Evolutionary conservation across 2,113 vertebrate species (phyloP).

Genomic region (Saguinus midas): DNA sequence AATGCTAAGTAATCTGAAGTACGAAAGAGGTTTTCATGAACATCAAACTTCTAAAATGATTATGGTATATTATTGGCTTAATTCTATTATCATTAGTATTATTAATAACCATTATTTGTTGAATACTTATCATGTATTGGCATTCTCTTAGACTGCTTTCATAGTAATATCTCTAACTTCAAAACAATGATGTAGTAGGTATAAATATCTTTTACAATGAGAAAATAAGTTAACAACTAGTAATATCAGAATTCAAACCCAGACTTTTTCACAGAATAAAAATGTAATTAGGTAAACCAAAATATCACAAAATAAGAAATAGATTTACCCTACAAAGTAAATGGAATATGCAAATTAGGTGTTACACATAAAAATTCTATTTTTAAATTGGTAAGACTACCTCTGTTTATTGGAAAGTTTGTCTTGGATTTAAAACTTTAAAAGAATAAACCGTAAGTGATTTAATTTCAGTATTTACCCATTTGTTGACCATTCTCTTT

Average conservation of each 20-base stretch:
- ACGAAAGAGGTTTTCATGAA: neutral
- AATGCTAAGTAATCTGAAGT: neutral
- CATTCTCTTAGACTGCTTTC: neutral
- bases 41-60: neutral
- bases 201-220: neutral
- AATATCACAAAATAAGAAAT: constrained; percentile 4
- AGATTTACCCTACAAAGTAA: neutral
- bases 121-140: neutral
- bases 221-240: neutral
- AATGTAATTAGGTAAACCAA: neutral
- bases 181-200: neutral
- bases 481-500: neutral
- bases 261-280: neutral
- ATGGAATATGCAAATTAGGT: neutral
- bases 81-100: neutral
- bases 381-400: neutral
- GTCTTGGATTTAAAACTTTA: neutral
- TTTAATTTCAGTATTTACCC: neutral
- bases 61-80: neutral
- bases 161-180: neutral
- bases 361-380: neutral
- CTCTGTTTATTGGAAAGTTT: neutral
- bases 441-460: neutral
- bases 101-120: neutral
- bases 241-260: neutral